A percentile compares a stretch with the other conserved stretches of the same genome.
phyloP scores from a whole-genome alignment of 1,140 invertebrate genomes.

The Hyles euphorbiae region DNA sequence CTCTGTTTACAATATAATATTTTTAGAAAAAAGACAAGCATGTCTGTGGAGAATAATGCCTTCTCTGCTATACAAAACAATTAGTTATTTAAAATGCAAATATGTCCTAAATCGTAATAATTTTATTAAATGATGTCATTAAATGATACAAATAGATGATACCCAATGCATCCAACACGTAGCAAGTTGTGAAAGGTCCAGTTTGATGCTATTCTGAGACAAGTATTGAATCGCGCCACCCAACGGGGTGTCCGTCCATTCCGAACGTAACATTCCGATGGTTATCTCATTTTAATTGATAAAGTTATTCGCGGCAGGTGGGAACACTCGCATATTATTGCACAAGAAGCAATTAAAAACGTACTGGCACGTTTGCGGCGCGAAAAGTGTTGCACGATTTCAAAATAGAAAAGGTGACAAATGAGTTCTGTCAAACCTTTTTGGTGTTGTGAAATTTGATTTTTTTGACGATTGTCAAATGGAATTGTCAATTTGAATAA shows the following conservation, averaged over 20 bases:
- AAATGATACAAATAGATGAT: no score
- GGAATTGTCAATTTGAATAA: no score
- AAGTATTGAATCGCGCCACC: background rate
- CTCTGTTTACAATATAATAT: no score
- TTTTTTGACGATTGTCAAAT: no score
- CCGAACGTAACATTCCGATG: constrained; percentile 18
- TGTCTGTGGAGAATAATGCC: no score
- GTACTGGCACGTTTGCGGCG: constrained; percentile 24
- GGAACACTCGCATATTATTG: constrained; percentile 25
- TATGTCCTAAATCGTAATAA: no score
- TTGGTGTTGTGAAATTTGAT: no score
- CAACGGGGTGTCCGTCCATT: constrained; percentile 14
- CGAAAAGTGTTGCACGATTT: constrained; percentile 8
- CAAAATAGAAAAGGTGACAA: background rate
- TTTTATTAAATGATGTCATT: no score
- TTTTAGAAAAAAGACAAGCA: no score
- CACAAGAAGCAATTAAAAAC: constrained; percentile 24
- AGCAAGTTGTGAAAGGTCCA: constrained; percentile 14
- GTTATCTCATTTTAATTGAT: constrained; percentile 36
- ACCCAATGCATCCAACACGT: background rate
- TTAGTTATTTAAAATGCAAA: no score
- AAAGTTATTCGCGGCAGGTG: constrained; percentile 19
- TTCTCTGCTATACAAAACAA: no score
- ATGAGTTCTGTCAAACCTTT: background rate
- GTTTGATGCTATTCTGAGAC: constrained; percentile 10